Evolutionary conservation across 2,797 vertebrate species (phyloP), one percentile per base, ranked within the genome.

Genomic region (Trematomus bernacchii): DNA sequence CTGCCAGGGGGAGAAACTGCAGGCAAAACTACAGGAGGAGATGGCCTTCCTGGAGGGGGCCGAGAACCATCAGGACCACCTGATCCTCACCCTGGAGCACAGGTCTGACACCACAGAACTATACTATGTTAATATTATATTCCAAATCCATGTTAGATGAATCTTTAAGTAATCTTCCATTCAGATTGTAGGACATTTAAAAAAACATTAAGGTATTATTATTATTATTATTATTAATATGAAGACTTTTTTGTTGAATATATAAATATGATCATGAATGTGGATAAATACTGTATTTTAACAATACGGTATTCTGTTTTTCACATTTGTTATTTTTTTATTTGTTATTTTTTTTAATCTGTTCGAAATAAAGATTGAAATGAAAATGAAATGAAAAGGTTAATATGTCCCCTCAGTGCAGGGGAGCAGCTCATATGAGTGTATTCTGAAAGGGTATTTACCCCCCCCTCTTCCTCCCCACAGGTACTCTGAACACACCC

Each of bases 401-500:
- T 57, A 37, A 37, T 57, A 57, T 27, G 27, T 27, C 27, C 27
- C 27, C 27, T 27, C 27, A 27, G 27, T 27, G 4, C 27, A 27
- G 27, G 4, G 27, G 27, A 5, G 27, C 27, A 5, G 8, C 33
- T 37, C 33, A 37, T 7, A 9, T 18, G 3, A 30, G n/a, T 21
- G 18, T n/a, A 37, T 21, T 68, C 0, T 66, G 13, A 52, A 21
- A 50, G 18, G 15, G 1, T 11, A 27, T 27, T 76, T 4, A 5
- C 23, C 10, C 19, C 3, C n/a, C 15, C 30, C 21, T 1, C 67
- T 8, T 57, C 54, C 0, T 57, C 0, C 6, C 65, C 46, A 46
- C 91, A 99, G 98, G 85, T 99, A 98, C 92, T 97, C 97, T 55
- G 98, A 99, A 83, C 97, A 99, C 72, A 98, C 95, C 5, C 98